These are phyloP conservation scores for Drosophila prolongata DNA, from an alignment of 2,888 invertebrate genomes.

Conservation along the genomic window DNA sequence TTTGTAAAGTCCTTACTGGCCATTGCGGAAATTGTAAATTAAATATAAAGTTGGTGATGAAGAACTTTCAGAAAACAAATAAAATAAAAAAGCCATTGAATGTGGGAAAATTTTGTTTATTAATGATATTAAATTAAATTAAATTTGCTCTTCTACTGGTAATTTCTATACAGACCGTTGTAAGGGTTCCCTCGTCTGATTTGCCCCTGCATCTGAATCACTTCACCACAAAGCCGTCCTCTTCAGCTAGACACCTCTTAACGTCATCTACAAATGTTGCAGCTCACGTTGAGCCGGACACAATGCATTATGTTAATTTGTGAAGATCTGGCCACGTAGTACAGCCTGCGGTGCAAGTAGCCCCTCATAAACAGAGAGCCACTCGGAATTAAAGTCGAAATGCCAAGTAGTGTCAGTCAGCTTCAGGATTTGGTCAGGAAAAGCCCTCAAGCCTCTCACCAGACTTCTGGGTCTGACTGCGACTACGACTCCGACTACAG, in stretches of 20 bases:
- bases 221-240: constrained; percentile 16
- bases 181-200: not conserved
- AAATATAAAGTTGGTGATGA: too few relatives aligned
- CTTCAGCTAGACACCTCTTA: constrained; percentile 29
- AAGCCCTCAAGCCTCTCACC: constrained; percentile 27
- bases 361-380: constrained; percentile 35
- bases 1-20: too few relatives aligned
- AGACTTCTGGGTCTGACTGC: constrained; percentile 8
- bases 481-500: constrained; percentile 3
- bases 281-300: constrained; percentile 30
- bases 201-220: constrained; percentile 10
- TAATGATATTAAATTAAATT: too few relatives aligned
- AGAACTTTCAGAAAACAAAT: too few relatives aligned
- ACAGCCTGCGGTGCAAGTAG: constrained; percentile 24
- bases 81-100: too few relatives aligned
- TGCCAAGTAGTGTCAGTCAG: constrained; percentile 58
- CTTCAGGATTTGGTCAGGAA: constrained; percentile 34
- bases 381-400: constrained; percentile 63
- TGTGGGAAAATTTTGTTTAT: too few relatives aligned
- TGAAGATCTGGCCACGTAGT: constrained; percentile 30
- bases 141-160: too few relatives aligned
- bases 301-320: constrained; percentile 48
- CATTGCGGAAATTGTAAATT: not conserved
- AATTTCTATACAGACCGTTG: too few relatives aligned
- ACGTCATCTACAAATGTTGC: constrained; percentile 39